phyloP scores from a whole-genome alignment of 2,113 vertebrate genomes.

The Anguilla japonica region DNA sequence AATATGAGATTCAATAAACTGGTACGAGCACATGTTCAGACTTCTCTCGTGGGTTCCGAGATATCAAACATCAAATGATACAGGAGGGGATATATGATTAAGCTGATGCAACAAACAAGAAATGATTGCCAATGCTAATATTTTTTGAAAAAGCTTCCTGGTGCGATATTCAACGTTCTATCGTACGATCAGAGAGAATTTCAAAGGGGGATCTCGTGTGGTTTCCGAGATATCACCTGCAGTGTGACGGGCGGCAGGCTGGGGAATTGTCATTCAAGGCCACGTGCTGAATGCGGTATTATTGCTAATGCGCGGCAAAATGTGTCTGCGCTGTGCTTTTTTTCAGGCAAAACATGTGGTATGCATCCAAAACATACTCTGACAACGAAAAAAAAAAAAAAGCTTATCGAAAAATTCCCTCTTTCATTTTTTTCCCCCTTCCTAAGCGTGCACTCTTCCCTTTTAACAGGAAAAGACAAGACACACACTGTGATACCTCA shows the following conservation, averaged over 20 bases:
- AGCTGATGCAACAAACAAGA: background rate
- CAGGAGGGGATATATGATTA: background rate
- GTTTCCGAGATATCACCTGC: background rate
- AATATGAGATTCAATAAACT: background rate
- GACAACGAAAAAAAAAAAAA: background rate
- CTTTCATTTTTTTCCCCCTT: background rate
- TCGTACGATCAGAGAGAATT: background rate
- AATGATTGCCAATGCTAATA: background rate
- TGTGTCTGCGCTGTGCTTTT: background rate
- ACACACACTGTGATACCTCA: background rate
- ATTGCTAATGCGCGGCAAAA: background rate
- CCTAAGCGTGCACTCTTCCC: background rate
- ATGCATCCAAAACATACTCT: background rate
- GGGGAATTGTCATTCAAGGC: background rate
- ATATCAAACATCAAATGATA: background rate
- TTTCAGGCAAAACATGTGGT: background rate
- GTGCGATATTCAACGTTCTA: background rate
- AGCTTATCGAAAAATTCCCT: background rate
- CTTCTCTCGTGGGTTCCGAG: background rate
- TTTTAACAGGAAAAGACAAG: background rate
- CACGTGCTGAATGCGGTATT: background rate
- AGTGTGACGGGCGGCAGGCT: background rate
- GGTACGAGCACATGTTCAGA: background rate
- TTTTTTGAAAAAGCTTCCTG: background rate
- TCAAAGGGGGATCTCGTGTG: background rate